Evolutionary conservation across 2,113 vertebrate genomes (phyloP), one percentile per base, ranked within the genome.

Genomic region (Willisornis vidua): DNA sequence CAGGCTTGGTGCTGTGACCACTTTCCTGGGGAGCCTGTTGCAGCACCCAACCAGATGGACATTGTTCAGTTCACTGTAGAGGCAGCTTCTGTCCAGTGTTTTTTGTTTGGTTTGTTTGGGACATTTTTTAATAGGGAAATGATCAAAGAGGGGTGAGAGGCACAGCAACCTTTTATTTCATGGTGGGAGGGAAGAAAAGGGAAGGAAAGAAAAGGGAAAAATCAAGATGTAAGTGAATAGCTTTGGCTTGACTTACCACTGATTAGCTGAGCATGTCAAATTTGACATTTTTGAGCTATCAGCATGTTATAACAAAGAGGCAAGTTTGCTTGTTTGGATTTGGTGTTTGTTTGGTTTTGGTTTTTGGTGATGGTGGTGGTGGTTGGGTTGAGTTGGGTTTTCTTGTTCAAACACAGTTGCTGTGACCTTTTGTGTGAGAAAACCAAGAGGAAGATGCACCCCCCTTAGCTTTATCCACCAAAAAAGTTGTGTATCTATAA

Each of bases 341-440:
- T 29, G 0, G 48, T 49, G 14, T 59, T 31, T 33, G 20, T n/a
- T 35, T 33, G 19, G 31, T 33, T 52, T 28, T 52, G 25, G 12
- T 49, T 41, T n/a, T 52, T 55, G 29, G 31, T 18, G 23, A 57
- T 12, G 58, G 45, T n/a, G 6, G 22, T 63, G n/a, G 35, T 59
- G 22, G 10, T 35, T 58, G 13, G 20, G 6, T 5, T 55, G 17
- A 15, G 29, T 29, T 29, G 26, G 26, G 9, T 13, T 31, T 67
- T 14, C 65, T 59, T n/a, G 4, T 26, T 73, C n/a, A 81, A 57
- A 62, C 9, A n/a, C 0, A 0, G 41, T 28, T 61, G 9, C 10
- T 52, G 3, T 61, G 39, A 62, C 7, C 9, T 89, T 51, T 68
- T 70, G 6, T 65, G 15, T 24, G 16, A 85, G 39, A 37, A 82